Base-by-base conservation (phyloP, 2,113 vertebrate genomes). In the Forbesichthys papilliferus region DNA sequence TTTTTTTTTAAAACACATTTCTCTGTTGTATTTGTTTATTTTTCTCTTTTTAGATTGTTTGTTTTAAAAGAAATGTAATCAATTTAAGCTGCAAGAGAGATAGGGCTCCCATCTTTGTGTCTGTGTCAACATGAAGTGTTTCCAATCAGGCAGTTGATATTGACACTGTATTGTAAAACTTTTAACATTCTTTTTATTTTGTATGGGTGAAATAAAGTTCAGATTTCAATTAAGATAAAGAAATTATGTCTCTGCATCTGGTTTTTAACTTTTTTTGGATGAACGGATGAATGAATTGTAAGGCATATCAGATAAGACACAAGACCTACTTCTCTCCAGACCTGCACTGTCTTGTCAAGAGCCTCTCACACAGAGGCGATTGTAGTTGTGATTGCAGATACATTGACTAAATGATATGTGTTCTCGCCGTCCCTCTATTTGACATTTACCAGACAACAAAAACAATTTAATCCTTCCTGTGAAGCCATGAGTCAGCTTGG, bases 141-240 rank as follows among this genome's bases (percentile, higher is more conserved):
- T 79, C 75, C 71, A 49, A 69, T 79, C 68, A 78, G 83, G 74
- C 85, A 79, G 83, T 78, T 73, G 58, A 65, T 69, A 58, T 68
- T 88, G 86, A 88, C 79, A 73, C 84, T 92, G 90, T 91, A 90
- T 90, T 88, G 89, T 90, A 85, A 61, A 88, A 90, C 87, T 93
- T 93, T 93, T 93, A 93, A 91, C 88, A 86, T 92, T 92, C 84
- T 90, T 91, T 89, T 93, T 90, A 92, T 92, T 94, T 93, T 94
- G 91, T 94, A 93, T 88, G 88, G 87, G 89, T 92, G 87, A 92
- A 93, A 93, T 92, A 93, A 94, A 94, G 77, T 91, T 89, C 80
- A 84, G 86, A 86, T 92, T 92, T 93, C 86, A 88, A 90, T 85
- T 68, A 63, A 72, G 53, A 86, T 75, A 79, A 62, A 9, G 11